Base-by-base conservation (phyloP, 1,140 invertebrate genomes). In the Tachypleus tridentatus region DNA sequence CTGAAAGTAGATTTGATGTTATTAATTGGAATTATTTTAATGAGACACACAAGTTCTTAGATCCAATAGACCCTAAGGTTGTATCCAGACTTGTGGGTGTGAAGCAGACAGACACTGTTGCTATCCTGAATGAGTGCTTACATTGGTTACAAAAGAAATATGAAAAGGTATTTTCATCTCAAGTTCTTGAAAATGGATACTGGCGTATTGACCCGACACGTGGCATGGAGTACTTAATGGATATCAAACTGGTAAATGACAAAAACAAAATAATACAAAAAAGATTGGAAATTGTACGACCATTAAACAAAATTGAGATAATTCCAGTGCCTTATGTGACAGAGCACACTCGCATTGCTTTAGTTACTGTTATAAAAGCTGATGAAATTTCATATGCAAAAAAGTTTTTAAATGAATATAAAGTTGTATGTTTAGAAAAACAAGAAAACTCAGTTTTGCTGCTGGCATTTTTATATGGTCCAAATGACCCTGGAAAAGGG, bases 241-340 rank as follows among this genome's bases (percentile, higher is more conserved):
- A 95, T 78, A 77, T 79, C 54, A 82, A 85, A 71, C 63, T 76
- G 57, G 75, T 80, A 54, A 76, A 75, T 51, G 74, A 68, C 59
- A 72, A 72, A 57, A 72, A 76, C 9, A 72, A 72, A 63, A 67
- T 74, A 64, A 64, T 75, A 3, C 70, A 73, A 48, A 78, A 77
- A 70, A 74, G 78, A 74, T 76, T 86, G 61, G 82, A 89, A 79
- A 81, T 86, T 51, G 83, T 85, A 60, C 87, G 93, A 70, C 86
- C 89, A 3, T 75, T 96, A 58, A 87, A 88, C 48, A 84, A 87
- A 73, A 85, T 91, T 4, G 89, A 95, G 77, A 83, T 94, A 56
- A 80, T 94, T 6, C 84, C 87, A 4, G 87, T 91, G 73, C 90
- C 92, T 3, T 95, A 93, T 76, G 91, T 95, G 3, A 96, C 89